Evolutionary conservation across 1,140 invertebrate species (phyloP), one percentile per base, ranked within the genome.

Genomic region (Hylaeus volcanicus): DNA sequence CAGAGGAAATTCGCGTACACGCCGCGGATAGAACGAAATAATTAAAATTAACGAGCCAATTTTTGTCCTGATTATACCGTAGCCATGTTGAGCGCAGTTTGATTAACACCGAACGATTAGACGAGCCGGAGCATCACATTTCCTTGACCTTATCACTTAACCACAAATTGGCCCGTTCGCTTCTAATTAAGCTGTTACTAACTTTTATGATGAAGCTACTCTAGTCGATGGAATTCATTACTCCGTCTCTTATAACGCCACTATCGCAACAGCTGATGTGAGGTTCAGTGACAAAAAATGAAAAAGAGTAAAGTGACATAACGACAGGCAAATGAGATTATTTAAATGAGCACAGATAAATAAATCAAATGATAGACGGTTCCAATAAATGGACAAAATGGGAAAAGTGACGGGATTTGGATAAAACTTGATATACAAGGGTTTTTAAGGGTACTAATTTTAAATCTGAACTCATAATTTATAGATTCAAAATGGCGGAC

Each of bases 21-120:
- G 60, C n/a, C n/a, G 26, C 26, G 48, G 14, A 14, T 71, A 61
- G 64, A 39, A 78, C 79, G 60, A 85, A 78, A 84, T 86, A 86
- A 85, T 86, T 86, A 71, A 82, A 86, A 86, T 71, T 72, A 79
- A 86, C 84, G 84, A 74, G 79, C 71, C 56, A 85, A 85, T 85
- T 75, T 86, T 86, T 82, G 65, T 72, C 55, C 11, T 71, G 60
- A 15, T 76, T 66, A 45, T 48, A 61, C 41, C 56, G 56, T 43
- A 48, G 58, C 26, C 63, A n/a, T 15, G 70, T 70, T 65, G 55
- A 74, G 53, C 61, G 56, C 43, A 61, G 58, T 74, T 82, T 81
- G 70, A 82, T 86, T 78, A 82, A 85, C 61, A 83, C 60, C 61
- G 37, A 72, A 78, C 66, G 79, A 86, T 82, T 82, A 85, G 68